These are phyloP conservation scores for Anaspis maculata DNA, from an alignment of 2,888 invertebrate genomes.

Conservation along the genomic window DNA sequence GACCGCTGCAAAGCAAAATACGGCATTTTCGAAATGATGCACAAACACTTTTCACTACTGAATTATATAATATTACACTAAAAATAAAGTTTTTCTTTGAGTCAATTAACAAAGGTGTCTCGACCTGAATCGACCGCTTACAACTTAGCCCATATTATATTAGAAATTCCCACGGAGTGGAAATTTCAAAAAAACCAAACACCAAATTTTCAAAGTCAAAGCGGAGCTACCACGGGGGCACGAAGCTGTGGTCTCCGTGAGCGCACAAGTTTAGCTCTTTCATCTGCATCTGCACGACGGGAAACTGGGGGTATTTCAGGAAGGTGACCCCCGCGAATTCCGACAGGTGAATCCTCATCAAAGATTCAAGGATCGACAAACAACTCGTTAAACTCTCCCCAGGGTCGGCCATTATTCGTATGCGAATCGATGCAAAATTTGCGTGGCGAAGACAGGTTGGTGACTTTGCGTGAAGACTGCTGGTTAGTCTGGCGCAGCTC, in stretches of 20 bases:
- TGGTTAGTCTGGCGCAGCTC: no score
- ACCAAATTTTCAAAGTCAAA: no score
- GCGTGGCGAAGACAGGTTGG: no score
- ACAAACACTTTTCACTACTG: no score
- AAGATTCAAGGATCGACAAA: constrained; percentile 8
- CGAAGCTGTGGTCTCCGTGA: constrained; percentile 37
- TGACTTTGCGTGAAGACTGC: no score
- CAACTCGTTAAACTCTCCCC: constrained; percentile 24
- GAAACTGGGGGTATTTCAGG: constrained; percentile 29
- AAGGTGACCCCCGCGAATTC: constrained; percentile 16
- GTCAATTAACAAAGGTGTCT: constrained; percentile 4
- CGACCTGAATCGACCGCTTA: no score
- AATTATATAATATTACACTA: constrained; percentile 10
- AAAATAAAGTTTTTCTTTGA: constrained; percentile 6
- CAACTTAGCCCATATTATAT: no score
- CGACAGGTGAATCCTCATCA: constrained; percentile 10
- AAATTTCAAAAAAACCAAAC: constrained; percentile 1
- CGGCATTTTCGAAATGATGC: constrained; percentile 28
- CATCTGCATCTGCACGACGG: constrained; percentile 29
- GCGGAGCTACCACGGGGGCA: constrained; percentile 34
- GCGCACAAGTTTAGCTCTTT: constrained; percentile 33
- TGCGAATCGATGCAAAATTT: no score
- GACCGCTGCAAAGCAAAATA: constrained; percentile 49
- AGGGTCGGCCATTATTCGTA: constrained; percentile 36
- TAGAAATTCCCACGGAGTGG: constrained; percentile 5